These are phyloP conservation scores for Smittia aterrima DNA, from an alignment of 2,888 invertebrate species.

Conservation along the genomic window DNA sequence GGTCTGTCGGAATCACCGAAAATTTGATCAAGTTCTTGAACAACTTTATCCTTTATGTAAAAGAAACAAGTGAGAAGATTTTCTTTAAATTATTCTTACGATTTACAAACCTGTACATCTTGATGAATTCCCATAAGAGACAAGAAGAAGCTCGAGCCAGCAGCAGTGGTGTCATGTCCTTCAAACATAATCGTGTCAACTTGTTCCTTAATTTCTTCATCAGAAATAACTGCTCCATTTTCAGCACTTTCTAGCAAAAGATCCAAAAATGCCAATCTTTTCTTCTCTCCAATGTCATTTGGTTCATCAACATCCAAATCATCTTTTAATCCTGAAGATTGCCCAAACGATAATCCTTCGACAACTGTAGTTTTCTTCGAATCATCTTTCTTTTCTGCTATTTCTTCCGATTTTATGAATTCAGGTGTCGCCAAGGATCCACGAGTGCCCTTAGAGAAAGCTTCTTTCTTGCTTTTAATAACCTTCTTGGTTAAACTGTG, in stretches of 20 bases:
- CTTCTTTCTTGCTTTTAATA: slow-evolving; percentile 72
- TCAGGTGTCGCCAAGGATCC: slow-evolving; percentile 52
- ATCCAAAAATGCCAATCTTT: slow-evolving; percentile 83
- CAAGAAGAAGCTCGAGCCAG: slow-evolving; percentile 78
- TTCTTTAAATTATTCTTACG: too few relatives aligned
- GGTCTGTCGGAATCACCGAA: slow-evolving; percentile 74
- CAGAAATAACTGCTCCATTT: slow-evolving; percentile 68
- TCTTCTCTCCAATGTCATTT: slow-evolving; percentile 74
- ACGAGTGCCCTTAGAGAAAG: slow-evolving; percentile 65
- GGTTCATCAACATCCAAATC: slow-evolving; percentile 79
- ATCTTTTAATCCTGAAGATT: slow-evolving; percentile 70
- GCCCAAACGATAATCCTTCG: slow-evolving; percentile 70
- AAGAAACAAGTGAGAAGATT: slow-evolving; percentile 46
- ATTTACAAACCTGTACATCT: slow-evolving; percentile 67
- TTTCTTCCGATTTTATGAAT: slow-evolving; percentile 46
- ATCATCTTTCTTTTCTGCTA: slow-evolving; percentile 43
- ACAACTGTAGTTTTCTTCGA: slow-evolving; percentile 51
- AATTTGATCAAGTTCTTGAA: slow-evolving; percentile 70
- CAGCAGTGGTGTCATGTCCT: slow-evolving; percentile 81
- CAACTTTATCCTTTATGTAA: slow-evolving; percentile 57
- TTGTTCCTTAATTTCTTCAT: slow-evolving; percentile 79
- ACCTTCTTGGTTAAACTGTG: slow-evolving; percentile 80
- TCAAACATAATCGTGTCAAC: slow-evolving; percentile 86
- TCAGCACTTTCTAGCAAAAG: slow-evolving; percentile 75
- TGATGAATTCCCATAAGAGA: slow-evolving; percentile 73